A percentile compares a stretch with the other conserved stretches of the same genome.
phyloP scores from a whole-genome alignment of 2,113 vertebrate genomes.

The Jaculus jaculus region DNA sequence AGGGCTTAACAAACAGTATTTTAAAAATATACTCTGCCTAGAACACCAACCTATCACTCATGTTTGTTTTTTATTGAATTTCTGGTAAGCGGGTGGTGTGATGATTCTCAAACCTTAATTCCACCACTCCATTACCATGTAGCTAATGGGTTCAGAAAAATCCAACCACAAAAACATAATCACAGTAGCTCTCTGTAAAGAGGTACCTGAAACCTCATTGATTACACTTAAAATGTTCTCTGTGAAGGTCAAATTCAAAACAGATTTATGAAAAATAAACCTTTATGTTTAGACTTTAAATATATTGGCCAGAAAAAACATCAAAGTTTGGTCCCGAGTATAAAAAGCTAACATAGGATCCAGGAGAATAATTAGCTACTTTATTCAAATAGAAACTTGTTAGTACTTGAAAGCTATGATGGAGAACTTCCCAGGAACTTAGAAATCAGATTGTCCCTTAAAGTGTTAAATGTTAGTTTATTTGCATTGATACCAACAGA shows the following conservation, averaged over 20 bases:
- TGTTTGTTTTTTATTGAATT: conserved; percentile 76
- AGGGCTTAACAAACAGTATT: conserved; percentile 67
- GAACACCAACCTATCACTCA: conserved; percentile 75
- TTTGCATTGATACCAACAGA: neutral
- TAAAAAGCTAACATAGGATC: conserved; percentile 53
- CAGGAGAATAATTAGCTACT: conserved; percentile 53
- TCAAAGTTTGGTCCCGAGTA: conserved; percentile 60
- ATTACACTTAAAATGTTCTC: conserved; percentile 76
- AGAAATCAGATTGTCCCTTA: conserved; percentile 21
- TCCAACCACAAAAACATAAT: conserved; percentile 68
- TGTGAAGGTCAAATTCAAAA: conserved; percentile 77
- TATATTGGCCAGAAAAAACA: conserved; percentile 73
- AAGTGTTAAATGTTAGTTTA: conserved; percentile 20
- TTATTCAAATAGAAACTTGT: conserved; percentile 68
- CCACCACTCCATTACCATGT: conserved; percentile 68
- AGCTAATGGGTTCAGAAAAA: conserved; percentile 78
- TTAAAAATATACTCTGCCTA: conserved; percentile 69
- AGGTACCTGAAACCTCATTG: conserved; percentile 70
- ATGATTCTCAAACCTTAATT: conserved; percentile 76
- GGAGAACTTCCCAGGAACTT: neutral
- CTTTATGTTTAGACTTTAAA: conserved; percentile 76
- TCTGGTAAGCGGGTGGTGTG: conserved; percentile 69
- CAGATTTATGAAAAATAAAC: conserved; percentile 77
- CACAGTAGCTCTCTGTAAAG: conserved; percentile 69
- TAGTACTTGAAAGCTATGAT: conserved; percentile 28